A percentile compares a stretch with the other conserved stretches of the same genome.
phyloP scores from a whole-genome alignment of 2,888 invertebrate species.

The Arctia plantaginis region DNA sequence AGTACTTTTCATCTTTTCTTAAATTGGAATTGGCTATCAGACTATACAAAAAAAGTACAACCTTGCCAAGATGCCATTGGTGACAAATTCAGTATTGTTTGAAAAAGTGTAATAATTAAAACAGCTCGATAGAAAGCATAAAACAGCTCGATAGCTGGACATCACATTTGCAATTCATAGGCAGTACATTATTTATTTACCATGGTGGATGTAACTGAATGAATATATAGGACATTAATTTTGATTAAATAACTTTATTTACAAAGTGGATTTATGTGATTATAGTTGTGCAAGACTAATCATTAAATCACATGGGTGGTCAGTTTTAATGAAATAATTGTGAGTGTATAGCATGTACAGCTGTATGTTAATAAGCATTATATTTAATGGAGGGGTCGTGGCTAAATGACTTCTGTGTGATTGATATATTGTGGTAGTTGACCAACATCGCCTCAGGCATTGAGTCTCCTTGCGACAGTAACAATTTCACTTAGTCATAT shows the following conservation, averaged over 20 bases:
- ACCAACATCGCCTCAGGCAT: background rate
- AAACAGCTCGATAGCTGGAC: too few relatives aligned
- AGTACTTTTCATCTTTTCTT: too few relatives aligned
- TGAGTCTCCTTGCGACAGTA: background rate
- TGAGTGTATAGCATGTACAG: background rate
- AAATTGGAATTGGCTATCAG: too few relatives aligned
- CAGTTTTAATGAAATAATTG: conserved; percentile 20
- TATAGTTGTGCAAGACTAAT: background rate
- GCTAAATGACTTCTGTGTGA: conserved; percentile 3
- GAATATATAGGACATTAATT: too few relatives aligned
- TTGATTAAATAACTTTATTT: conserved; percentile 4
- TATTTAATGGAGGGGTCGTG: conserved; percentile 13
- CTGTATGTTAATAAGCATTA: conserved; percentile 15
- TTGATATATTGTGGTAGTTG: conserved; percentile 13
- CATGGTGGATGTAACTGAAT: too few relatives aligned
- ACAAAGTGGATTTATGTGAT: background rate
- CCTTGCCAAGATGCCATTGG: too few relatives aligned
- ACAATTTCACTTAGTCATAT: background rate
- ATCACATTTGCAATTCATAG: too few relatives aligned
- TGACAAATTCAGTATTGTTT: too few relatives aligned
- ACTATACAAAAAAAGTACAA: too few relatives aligned
- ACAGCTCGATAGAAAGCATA: too few relatives aligned
- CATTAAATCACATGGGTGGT: conserved; percentile 12
- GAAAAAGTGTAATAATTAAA: too few relatives aligned
- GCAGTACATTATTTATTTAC: too few relatives aligned